Base-by-base conservation (phyloP, 2,797 vertebrate species). In the Microctenopoma lineatum region DNA sequence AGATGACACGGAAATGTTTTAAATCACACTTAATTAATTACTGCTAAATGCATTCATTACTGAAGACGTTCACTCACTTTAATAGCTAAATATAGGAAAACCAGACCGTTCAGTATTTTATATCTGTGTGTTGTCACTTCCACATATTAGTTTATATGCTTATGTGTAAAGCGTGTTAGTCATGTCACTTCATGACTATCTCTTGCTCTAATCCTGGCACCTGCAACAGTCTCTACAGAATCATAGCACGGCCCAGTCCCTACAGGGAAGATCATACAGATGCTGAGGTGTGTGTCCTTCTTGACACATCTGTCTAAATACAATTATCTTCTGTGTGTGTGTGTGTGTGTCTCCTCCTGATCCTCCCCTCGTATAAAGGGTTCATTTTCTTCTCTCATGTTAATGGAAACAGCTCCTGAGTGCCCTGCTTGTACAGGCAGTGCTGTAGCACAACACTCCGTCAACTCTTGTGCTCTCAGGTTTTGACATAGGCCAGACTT, bases 371-470 rank as follows among this genome's bases (percentile, higher is more conserved):
- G 66, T 71, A 54, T 15, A 64, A 59, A 44, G 60, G 52, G 66
- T 73, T 81, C 64, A 57, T 84, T 84, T 72, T 68, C 81, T 70
- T 76, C 72, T 11, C 64, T 71, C 65, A 73, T 18, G 34, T 81
- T 76, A 89, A 87, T 84, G 72, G 86, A 91, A 92, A 90, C 78
- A 73, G 83, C 83, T 91, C 86, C 88, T 89, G 82, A 89, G 82
- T 73, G 54, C 69, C 69, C 80, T 91, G 87, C 90, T 89, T 90
- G 77, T 86, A 69, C 79, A 84, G 77, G 75, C 74, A 55, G 42
- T 74, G 72, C 75, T 61, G 18, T 18, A 59, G 77, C 11, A 12
- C 11, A 38, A 38, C 36, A 38, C 52, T 72, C 52, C 7, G 4
- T 54, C 48, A 8, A 39, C 53, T 81, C 66, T 77, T 51, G 18